Conservation (phyloP, 1,140 invertebrate species). For the Drosophila mayri region DNA sequence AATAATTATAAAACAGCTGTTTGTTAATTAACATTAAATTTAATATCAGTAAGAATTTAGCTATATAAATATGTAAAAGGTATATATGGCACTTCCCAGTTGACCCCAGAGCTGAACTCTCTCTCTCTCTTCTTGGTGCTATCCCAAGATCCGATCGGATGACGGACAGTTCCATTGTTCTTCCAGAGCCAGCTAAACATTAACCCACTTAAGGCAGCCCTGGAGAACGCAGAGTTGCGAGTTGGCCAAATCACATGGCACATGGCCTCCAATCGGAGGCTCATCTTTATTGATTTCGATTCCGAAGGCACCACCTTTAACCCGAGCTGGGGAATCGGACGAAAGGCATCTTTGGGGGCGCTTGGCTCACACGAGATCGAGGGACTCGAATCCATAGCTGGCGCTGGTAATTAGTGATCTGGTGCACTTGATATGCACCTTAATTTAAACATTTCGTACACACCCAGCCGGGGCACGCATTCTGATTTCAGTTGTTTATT, state of each 20-base stretch:
- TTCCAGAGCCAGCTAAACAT: conserved; percentile 57
- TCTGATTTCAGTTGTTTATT: conserved; percentile 16
- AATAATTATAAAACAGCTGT: not conserved
- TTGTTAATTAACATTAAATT: not conserved
- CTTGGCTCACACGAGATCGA: conserved; percentile 52
- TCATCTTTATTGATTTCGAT: conserved; percentile 81
- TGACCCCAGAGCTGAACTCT: conserved; percentile 29
- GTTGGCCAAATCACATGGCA: conserved; percentile 41
- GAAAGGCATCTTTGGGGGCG: conserved; percentile 24
- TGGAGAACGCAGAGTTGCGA: conserved; percentile 16
- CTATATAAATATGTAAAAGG: conserved; percentile 8
- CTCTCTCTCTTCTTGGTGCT: conserved; percentile 4
- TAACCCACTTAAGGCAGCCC: conserved; percentile 70
- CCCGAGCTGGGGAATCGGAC: conserved; percentile 1
- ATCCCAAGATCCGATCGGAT: conserved; percentile 38
- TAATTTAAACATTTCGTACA: conserved; percentile 84
- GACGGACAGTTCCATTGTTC: conserved; percentile 58
- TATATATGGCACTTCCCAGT: conserved; percentile 30
- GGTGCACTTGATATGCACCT: conserved; percentile 82
- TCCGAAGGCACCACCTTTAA: conserved; percentile 59
- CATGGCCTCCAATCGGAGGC: conserved; percentile 59
- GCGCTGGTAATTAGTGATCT: conserved; percentile 83
- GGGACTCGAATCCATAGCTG: conserved; percentile 48
- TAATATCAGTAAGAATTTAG: not conserved
- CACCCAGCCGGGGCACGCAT: conserved; percentile 67